Conservation (phyloP, 2,113 vertebrate genomes). For the Pseudopipra pipra region DNA sequence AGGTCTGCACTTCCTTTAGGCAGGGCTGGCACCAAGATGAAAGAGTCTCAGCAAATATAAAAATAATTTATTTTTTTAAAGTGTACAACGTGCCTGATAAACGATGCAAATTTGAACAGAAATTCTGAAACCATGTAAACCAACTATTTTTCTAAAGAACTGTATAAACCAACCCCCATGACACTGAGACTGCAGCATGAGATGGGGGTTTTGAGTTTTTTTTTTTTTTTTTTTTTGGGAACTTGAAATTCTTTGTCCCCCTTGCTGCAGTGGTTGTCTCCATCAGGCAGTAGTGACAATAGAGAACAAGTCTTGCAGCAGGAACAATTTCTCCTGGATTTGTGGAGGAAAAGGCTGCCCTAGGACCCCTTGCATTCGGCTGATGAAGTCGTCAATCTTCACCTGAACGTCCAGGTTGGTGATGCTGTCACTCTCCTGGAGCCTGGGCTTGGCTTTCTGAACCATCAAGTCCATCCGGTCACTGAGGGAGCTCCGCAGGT, state of each 20-base stretch:
- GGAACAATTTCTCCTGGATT: conserved; percentile 77
- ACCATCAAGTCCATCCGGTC: conserved; percentile 73
- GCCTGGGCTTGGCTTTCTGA: conserved; percentile 67
- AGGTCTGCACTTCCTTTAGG: neutral
- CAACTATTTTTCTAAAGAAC: neutral
- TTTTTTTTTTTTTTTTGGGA: neutral
- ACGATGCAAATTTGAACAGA: neutral
- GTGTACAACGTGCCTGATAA: conserved; percentile 18
- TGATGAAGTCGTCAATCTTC: conserved; percentile 74
- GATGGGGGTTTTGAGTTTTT: neutral
- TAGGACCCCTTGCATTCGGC: conserved; percentile 70
- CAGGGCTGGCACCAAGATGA: neutral
- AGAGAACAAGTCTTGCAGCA: conserved; percentile 75
- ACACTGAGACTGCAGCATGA: neutral
- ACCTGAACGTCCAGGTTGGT: conserved; percentile 69
- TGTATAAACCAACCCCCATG: neutral
- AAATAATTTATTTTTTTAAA: conserved; percentile 73
- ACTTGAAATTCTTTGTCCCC: neutral
- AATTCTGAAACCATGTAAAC: neutral
- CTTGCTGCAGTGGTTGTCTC: neutral
- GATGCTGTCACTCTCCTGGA: conserved; percentile 74
- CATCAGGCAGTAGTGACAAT: neutral
- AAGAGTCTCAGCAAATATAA: neutral
- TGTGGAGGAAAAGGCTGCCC: conserved; percentile 76
- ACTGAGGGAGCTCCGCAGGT: conserved; percentile 64